Evolutionary conservation across 1,140 invertebrate genomes (phyloP).

Genomic region (Hycleus cichorii): DNA sequence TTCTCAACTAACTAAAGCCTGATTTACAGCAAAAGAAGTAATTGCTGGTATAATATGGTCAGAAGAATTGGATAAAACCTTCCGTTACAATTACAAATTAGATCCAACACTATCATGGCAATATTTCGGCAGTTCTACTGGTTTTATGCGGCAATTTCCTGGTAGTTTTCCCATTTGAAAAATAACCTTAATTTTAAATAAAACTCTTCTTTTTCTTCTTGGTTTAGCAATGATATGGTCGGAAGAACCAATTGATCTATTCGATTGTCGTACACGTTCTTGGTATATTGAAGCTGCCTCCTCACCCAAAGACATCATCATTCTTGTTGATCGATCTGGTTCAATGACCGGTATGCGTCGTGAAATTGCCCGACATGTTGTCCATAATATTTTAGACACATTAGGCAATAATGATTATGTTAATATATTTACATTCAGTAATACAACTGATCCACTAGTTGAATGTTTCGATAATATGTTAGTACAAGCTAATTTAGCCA

Average conservation of each 20-base stretch:
- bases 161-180: conserved; percentile 42
- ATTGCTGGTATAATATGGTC: conserved; percentile 73
- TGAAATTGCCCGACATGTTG: conserved; percentile 81
- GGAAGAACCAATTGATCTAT: conserved; percentile 56
- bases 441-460: conserved; percentile 65
- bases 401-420: conserved; percentile 92
- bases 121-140: conserved; percentile 92
- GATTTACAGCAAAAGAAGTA: conserved; percentile 52
- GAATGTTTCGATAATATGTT: conserved; percentile 82
- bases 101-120: conserved; percentile 92
- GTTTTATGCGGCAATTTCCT: conserved; percentile 93
- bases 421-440: conserved; percentile 61
- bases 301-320: conserved; percentile 84
- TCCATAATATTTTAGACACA: conserved; percentile 82
- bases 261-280: conserved; percentile 71
- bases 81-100: conserved; percentile 77
- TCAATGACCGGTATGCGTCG: conserved; percentile 86
- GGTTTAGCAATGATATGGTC: conserved; percentile 38
- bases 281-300: conserved; percentile 91
- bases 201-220: conserved; percentile 1
- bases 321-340: conserved; percentile 82
- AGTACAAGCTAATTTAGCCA: conserved; percentile 76
- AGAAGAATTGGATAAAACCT: conserved; percentile 77
- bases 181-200: neutral
- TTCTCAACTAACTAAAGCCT: no score